A percentile compares a stretch with the other conserved stretches of the same genome.
Conservation (phyloP, 2,888 invertebrate species). For the Watsonalla binaria region DNA sequence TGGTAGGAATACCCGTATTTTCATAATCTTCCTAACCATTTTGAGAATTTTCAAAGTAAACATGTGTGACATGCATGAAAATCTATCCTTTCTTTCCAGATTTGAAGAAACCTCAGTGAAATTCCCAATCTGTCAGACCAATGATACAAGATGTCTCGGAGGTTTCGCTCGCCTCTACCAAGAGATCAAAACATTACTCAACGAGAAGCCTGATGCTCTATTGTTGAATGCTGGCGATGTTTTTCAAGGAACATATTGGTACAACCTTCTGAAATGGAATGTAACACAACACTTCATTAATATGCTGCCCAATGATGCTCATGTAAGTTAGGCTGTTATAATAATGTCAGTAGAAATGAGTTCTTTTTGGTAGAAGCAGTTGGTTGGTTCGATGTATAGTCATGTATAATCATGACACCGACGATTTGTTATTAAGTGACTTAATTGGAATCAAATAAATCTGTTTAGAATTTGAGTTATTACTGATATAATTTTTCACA, state of each 20-base stretch:
- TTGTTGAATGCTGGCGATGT: constrained; percentile 90
- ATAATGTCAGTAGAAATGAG: no score
- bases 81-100: constrained; percentile 43
- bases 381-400: no score
- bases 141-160: constrained; percentile 79
- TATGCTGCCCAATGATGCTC: constrained; percentile 85
- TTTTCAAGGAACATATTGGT: constrained; percentile 91
- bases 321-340: constrained; percentile 82
- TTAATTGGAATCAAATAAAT: no score
- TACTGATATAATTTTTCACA: no score
- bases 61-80: neutral
- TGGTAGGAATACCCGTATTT: no score
- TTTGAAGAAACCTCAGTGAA: constrained; percentile 79
- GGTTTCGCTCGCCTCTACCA: constrained; percentile 83
- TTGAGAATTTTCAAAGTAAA: no score
- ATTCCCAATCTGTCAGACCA: constrained; percentile 75
- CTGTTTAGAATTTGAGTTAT: no score
- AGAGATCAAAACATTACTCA: constrained; percentile 67
- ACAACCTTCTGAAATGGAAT: constrained; percentile 84
- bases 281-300: constrained; percentile 87
- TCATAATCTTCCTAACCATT: no score
- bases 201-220: constrained; percentile 77
- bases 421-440: no score
- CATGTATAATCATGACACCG: neutral
- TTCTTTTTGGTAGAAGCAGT: no score